Conservation (phyloP, 2,797 vertebrate species). For the Odontamblyopus lacepedii region DNA sequence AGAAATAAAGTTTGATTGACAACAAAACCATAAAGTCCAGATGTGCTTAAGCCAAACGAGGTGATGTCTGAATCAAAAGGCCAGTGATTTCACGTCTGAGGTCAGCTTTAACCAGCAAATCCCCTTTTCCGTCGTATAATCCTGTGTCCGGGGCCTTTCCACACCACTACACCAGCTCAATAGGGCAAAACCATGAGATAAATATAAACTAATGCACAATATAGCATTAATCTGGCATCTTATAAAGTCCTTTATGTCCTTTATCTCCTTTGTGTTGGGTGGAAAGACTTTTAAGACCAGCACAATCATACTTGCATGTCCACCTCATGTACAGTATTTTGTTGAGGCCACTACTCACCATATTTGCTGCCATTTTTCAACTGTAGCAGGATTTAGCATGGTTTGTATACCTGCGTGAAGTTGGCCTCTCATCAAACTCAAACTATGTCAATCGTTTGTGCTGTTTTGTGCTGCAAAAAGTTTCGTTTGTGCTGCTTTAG, state of each 20-base stretch:
- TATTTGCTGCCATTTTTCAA: too few relatives aligned
- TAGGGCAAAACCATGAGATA: slow-evolving; percentile 25
- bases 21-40: slow-evolving; percentile 24
- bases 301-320: too few relatives aligned
- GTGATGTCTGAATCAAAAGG: slow-evolving; percentile 64
- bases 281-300: too few relatives aligned
- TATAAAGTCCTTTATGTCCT: background rate
- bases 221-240: background rate
- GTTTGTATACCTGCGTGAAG: too few relatives aligned
- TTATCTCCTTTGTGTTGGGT: background rate
- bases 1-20: too few relatives aligned
- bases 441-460: too few relatives aligned
- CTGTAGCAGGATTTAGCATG: too few relatives aligned
- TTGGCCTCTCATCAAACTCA: too few relatives aligned
- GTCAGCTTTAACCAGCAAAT: slow-evolving; percentile 69
- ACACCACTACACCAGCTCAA: slow-evolving; percentile 51
- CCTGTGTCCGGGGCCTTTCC: slow-evolving; percentile 60
- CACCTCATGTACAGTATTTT: too few relatives aligned
- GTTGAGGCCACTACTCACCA: too few relatives aligned
- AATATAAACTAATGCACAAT: background rate
- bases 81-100: slow-evolving; percentile 62
- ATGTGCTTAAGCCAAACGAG: slow-evolving; percentile 36
- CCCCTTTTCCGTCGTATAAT: slow-evolving; percentile 60
- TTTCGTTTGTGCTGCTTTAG: too few relatives aligned
- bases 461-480: too few relatives aligned